Percentiles rank a stretch among this genome's conserved stretches.
Evolutionary conservation across 2,113 vertebrate species (phyloP).

Genomic region (Cavia aperea): DNA sequence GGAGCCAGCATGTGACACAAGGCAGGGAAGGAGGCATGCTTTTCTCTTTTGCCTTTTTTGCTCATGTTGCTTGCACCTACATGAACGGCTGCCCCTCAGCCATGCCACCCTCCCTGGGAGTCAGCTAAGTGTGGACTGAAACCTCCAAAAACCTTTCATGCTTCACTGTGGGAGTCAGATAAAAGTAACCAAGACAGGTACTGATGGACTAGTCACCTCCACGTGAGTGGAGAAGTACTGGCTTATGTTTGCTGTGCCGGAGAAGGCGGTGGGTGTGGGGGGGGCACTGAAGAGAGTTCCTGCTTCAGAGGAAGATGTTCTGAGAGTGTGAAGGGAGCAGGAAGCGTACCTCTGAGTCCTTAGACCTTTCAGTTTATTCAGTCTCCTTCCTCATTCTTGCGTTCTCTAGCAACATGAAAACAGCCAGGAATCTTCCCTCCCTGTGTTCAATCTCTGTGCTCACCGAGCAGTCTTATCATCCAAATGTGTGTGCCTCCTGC

Average conservation of each 20-base stretch:
- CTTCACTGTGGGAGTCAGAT: too few species aligned
- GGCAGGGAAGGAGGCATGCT: too few species aligned
- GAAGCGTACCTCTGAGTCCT: not conserved
- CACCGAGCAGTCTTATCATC: not conserved
- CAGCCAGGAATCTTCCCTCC: not conserved
- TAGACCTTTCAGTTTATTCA: fast-evolving
- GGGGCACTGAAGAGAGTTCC: not conserved
- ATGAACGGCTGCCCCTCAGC: too few species aligned
- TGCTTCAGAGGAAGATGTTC: not conserved
- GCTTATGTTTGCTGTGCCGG: not conserved
- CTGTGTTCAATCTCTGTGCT: not conserved
- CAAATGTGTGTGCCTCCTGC: not conserved
- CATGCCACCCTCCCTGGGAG: too few species aligned
- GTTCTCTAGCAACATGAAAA: constrained; percentile 14
- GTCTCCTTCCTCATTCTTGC: not conserved
- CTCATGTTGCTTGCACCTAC: too few species aligned
- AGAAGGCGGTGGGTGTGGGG: not conserved
- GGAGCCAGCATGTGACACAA: too few species aligned
- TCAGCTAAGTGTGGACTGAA: too few species aligned
- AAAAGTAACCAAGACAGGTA: too few species aligned
- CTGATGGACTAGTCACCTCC: not conserved
- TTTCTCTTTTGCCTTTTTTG: too few species aligned
- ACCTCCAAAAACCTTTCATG: too few species aligned
- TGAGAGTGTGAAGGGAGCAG: too few species aligned
- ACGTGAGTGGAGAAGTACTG: not conserved